Base-by-base conservation (phyloP, 2,888 invertebrate species). In the Machimus rusticus region DNA sequence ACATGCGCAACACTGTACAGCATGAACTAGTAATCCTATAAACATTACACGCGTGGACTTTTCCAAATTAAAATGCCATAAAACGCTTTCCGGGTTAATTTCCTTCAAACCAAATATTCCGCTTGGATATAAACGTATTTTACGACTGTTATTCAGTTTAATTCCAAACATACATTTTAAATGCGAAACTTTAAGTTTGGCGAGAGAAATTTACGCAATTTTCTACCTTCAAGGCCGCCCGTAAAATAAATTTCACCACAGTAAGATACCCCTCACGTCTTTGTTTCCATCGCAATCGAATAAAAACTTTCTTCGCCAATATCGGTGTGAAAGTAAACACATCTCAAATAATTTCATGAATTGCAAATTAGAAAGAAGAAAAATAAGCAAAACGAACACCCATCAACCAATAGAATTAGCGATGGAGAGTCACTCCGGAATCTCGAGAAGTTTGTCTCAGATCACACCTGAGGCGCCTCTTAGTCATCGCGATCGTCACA, bases 291-390 rank as follows among this genome's bases (percentile, higher is more conserved):
- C 9, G 66, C 66, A 28, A 66, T 66, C 66, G 19, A 9, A 66
- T 66, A 66, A 28, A 55, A 66, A 66, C 66, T 66, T 66, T 66
- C 66, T 66, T 66, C 66, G 19, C 66, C 66, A 66, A 66, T 66
- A 66, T 66, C 28, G 66, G 66, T 14, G 82, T 34, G 82, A 82
- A 82, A 82, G 57, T 37, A 82, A 82, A 82, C 51, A 79, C 3
- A 66, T 66, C 23, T 66, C 66, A 28, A 82, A 31, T 57, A 57
- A 31, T 82, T 37, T 57, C 34, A 82, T 34, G 82, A 82, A 82
- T 57, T 57, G 34, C 82, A 82, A 82, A 82, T 82, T 82, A 82
- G 82, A 66, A 31, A 57, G 79, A 79, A 66, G 23, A 12, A 66
- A 79, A 79, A 79, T 79, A 79, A 79, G 28, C 79, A 51, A 23